Conservation (phyloP, 2,113 vertebrate species). For the Tupaia chinensis region DNA sequence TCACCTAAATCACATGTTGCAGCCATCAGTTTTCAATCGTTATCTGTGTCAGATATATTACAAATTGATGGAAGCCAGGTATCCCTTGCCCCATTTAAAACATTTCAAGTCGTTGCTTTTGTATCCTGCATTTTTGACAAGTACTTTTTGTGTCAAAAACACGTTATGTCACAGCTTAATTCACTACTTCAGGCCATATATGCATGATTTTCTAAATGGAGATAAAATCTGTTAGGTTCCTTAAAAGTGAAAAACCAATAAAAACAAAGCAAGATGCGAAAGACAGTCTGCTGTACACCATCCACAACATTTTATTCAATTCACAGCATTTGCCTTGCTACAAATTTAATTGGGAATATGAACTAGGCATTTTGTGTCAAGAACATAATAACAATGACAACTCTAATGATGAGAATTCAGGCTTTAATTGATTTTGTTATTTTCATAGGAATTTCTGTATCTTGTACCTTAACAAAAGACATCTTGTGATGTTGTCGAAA, state of each 20-base stretch:
- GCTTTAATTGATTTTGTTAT: constrained; percentile 60
- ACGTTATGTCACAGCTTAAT: constrained; percentile 70
- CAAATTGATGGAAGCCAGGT: constrained; percentile 67
- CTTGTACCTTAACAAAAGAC: constrained; percentile 44
- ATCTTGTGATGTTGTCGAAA: constrained; percentile 23
- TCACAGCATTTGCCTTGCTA: constrained; percentile 8
- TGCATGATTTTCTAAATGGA: constrained; percentile 56
- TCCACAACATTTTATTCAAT: constrained; percentile 31
- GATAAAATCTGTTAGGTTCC: constrained; percentile 56
- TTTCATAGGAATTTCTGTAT: constrained; percentile 52
- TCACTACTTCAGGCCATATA: constrained; percentile 26
- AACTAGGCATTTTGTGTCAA: neutral
- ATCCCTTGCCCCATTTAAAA: constrained; percentile 49
- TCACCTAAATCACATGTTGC: constrained; percentile 36
- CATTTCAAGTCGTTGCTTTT: constrained; percentile 66
- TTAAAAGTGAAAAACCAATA: constrained; percentile 39
- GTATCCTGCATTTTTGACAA: constrained; percentile 71
- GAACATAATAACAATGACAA: neutral
- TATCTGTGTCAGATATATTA: constrained; percentile 72
- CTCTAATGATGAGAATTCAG: constrained; percentile 30
- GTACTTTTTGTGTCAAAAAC: constrained; percentile 70
- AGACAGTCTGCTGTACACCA: neutral
- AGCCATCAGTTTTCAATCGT: constrained; percentile 75
- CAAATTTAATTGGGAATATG: constrained; percentile 52
- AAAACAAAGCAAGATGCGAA: constrained; percentile 47